Evolutionary conservation across 2,797 vertebrate species (phyloP), one percentile per base, ranked within the genome.

Genomic region (Coreius guichenoti): DNA sequence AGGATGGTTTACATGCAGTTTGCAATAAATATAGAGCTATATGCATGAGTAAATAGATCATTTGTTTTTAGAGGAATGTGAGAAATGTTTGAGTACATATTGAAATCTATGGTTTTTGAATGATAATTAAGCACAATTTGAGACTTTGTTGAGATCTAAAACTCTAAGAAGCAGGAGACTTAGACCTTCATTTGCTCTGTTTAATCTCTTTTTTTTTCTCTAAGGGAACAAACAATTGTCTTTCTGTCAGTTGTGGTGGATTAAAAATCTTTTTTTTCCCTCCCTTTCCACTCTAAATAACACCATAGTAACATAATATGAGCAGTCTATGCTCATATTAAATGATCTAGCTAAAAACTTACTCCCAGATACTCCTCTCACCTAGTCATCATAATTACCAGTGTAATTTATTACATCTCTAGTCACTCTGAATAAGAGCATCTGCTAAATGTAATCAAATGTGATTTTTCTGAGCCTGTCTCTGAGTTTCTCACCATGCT

Each of bases 381-480:
- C 23, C 9, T 43, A 81, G 13, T 16, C 45, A 45, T 72, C 47
- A 78, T 49, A 80, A 65, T 80, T 49, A 47, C 43, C 17, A 49
- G 43, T 33, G 43, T 49, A 39, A 12, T 77, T 29, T 39, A 54
- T 76, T 39, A 19, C 33, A 33, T 45, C 11, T 72, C 67, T 26
- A n/a, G 47, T 49, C 72, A 33, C 47, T 31, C 74, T 58, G 23
- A 76, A 58, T 68, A 56, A 76, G 29, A 83, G 31, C 33, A 39
- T 23, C 47, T 67, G 43, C 45, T 51, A 43, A 75, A 75, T 65
- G 4, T 29, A 61, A 51, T 67, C 21, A 54, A 13, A 45, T 81
- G n/a, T 45, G 14, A 61, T 82, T 82, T 70, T 33, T 31, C 29
- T 43, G 47, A 58, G 33, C 19, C 8, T 84, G 19, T 23, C 9